phyloP scores from a whole-genome alignment of 2,797 vertebrate species.

The Momotus momota region DNA sequence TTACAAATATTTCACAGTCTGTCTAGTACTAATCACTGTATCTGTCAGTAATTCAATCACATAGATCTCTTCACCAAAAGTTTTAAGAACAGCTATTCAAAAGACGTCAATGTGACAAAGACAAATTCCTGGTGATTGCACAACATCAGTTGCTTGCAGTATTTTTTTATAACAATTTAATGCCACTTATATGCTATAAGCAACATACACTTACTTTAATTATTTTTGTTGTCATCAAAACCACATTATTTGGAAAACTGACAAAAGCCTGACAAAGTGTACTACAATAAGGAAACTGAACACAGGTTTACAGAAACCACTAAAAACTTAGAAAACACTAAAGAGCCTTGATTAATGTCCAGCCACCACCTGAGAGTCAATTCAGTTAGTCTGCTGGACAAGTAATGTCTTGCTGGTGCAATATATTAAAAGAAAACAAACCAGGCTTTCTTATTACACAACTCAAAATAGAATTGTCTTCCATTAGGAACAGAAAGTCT shows the following conservation, averaged over 20 bases:
- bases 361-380: neutral
- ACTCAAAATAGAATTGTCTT: neutral
- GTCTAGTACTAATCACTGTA: neutral
- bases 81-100: neutral
- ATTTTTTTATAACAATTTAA: neutral
- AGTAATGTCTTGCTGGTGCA: neutral
- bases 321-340: neutral
- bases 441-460: neutral
- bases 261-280: neutral
- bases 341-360: neutral
- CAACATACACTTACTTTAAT: neutral
- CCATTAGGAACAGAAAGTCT: neutral
- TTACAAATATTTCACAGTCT: neutral
- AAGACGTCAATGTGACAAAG: neutral
- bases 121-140: neutral
- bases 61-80: neutral
- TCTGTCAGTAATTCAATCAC: neutral
- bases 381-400: neutral
- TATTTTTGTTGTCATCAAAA: neutral
- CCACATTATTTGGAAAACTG: neutral
- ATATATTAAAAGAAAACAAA: neutral
- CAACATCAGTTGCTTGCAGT: neutral
- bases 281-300: neutral
- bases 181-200: fast-evolving
- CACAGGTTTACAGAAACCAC: neutral